Conservation (phyloP, 2,797 vertebrate genomes). For the Propithecus deckenii region DNA sequence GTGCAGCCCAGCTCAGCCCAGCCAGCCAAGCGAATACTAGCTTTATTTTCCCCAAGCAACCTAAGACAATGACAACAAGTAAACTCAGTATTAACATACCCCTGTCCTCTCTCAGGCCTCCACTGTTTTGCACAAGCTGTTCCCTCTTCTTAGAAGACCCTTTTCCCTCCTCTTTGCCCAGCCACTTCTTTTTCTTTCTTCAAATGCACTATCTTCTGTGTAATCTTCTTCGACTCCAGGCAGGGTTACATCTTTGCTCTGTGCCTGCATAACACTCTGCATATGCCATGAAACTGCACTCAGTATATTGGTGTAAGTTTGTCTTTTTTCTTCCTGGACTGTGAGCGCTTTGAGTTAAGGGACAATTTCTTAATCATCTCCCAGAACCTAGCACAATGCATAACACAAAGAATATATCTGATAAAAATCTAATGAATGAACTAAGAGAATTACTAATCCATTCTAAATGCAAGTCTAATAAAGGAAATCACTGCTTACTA, state of each 20-base stretch:
- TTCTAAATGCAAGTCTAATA: slow-evolving; percentile 40
- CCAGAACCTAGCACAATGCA: background rate
- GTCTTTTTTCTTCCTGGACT: slow-evolving; percentile 9
- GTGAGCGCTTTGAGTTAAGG: background rate
- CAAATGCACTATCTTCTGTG: background rate
- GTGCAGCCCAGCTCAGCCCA: background rate
- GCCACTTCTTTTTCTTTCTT: background rate
- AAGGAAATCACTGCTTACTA: slow-evolving; percentile 54
- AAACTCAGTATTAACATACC: background rate
- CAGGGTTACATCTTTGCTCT: background rate
- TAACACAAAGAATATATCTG: background rate
- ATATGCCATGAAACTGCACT: background rate
- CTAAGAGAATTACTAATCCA: slow-evolving; percentile 35
- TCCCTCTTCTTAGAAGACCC: background rate
- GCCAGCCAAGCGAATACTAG: background rate
- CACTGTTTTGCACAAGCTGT: fast-evolving
- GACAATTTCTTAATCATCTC: slow-evolving; percentile 52
- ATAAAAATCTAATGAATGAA: slow-evolving; percentile 37
- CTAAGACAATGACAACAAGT: background rate
- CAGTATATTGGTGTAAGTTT: background rate
- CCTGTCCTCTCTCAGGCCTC: background rate
- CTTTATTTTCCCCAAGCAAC: background rate
- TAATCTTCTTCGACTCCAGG: background rate
- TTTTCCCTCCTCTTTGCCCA: background rate
- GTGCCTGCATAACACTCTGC: background rate